Conservation (phyloP, 2,888 invertebrate genomes). For the Heteropelma amictum region DNA sequence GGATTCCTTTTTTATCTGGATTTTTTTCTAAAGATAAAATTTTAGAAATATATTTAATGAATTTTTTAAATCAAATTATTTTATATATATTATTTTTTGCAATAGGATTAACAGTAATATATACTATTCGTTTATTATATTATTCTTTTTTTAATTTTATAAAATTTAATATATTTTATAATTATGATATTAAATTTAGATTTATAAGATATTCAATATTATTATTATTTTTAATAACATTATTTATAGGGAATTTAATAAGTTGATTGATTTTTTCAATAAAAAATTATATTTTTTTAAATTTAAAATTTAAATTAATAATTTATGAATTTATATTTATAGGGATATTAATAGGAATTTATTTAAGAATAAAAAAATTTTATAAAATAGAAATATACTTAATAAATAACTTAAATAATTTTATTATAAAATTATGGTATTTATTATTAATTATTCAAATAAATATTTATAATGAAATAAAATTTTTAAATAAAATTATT, state of each 20-base stretch:
- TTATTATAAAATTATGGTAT: conserved; percentile 71
- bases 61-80: conserved; percentile 79
- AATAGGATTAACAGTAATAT: conserved; percentile 79
- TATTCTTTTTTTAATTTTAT: conserved; percentile 79
- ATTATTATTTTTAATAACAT: conserved; percentile 79
- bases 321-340: conserved; percentile 64
- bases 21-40: conserved; percentile 79
- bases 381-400: conserved; percentile 56
- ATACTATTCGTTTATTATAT: conserved; percentile 81
- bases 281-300: conserved; percentile 80
- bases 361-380: background rate
- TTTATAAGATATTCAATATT: conserved; percentile 79
- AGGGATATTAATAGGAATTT: conserved; percentile 71
- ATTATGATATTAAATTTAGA: conserved; percentile 79
- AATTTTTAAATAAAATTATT: conserved; percentile 60
- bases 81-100: conserved; percentile 77
- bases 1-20: conserved; percentile 83
- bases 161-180: conserved; percentile 78
- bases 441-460: conserved; percentile 73
- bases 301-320: conserved; percentile 79
- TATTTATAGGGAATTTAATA: conserved; percentile 80
- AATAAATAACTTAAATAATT: conserved; percentile 15
- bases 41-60: conserved; percentile 81
- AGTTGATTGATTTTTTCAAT: conserved; percentile 80
- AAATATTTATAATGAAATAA: conserved; percentile 68